phyloP scores from a whole-genome alignment of 2,888 invertebrate genomes.

The Arctia plantaginis region DNA sequence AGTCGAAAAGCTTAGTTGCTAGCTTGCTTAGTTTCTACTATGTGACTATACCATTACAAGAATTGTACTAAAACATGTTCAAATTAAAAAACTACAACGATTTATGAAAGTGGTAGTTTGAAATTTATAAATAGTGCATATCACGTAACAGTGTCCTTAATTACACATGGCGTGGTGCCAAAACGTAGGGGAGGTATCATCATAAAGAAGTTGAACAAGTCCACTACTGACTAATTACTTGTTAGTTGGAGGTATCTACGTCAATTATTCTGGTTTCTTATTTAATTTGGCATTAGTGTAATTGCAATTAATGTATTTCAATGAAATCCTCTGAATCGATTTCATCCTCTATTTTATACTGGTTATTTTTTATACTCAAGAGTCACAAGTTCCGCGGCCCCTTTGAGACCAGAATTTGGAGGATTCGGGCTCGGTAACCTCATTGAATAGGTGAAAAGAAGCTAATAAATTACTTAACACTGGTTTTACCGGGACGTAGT shows the following conservation, averaged over 20 bases:
- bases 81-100: background rate
- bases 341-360: background rate
- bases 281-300: background rate
- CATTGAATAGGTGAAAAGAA: too few relatives aligned
- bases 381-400: too few relatives aligned
- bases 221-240: constrained; percentile 4
- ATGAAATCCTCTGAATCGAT: background rate
- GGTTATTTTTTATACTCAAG: too few relatives aligned
- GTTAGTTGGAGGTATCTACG: background rate
- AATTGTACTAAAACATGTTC: background rate
- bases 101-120: background rate
- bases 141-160: constrained; percentile 17
- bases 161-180: constrained; percentile 11
- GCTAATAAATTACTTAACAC: too few relatives aligned
- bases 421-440: too few relatives aligned
- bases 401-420: too few relatives aligned
- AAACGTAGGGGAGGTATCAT: constrained; percentile 13
- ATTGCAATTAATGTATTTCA: background rate
- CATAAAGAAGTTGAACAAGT: constrained; percentile 11
- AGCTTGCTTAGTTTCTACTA: background rate
- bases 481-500: too few relatives aligned
- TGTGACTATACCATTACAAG: background rate
- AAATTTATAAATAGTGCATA: constrained; percentile 6
- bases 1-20: too few relatives aligned
- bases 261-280: background rate